Conservation (phyloP, 2,888 invertebrate species). For the Carabus problematicus region DNA sequence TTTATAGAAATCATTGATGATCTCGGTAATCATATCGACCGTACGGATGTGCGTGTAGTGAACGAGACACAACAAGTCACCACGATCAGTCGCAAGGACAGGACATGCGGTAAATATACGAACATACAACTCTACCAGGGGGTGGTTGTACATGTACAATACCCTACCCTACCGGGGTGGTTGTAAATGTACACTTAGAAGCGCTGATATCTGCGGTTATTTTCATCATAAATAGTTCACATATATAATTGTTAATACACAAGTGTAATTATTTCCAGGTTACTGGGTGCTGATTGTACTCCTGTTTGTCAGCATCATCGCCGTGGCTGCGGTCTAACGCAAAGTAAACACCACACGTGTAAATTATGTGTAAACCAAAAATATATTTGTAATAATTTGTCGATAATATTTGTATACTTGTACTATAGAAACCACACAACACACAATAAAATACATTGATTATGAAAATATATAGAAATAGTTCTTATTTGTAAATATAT, state of each 20-base stretch:
- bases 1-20: conserved; percentile 76
- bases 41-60: conserved; percentile 71
- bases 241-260: too few relatives aligned
- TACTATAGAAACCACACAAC: too few relatives aligned
- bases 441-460: too few relatives aligned
- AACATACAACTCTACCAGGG: too few relatives aligned
- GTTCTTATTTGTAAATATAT: too few relatives aligned
- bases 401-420: too few relatives aligned
- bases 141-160: not conserved
- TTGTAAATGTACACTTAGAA: not conserved
- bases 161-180: not conserved
- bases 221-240: not conserved
- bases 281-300: conserved; percentile 77
- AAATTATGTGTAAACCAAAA: too few relatives aligned
- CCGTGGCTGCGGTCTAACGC: conserved; percentile 61
- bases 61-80: conserved; percentile 72
- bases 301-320: conserved; percentile 71
- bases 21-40: conserved; percentile 74
- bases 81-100: conserved; percentile 71
- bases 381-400: too few relatives aligned
- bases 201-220: too few relatives aligned
- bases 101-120: conserved; percentile 68
- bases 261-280: conserved; percentile 60
- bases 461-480: too few relatives aligned
- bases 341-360: too few relatives aligned